phyloP scores from a whole-genome alignment of 2,888 invertebrate species.

The Ceriagrion tenellum region DNA sequence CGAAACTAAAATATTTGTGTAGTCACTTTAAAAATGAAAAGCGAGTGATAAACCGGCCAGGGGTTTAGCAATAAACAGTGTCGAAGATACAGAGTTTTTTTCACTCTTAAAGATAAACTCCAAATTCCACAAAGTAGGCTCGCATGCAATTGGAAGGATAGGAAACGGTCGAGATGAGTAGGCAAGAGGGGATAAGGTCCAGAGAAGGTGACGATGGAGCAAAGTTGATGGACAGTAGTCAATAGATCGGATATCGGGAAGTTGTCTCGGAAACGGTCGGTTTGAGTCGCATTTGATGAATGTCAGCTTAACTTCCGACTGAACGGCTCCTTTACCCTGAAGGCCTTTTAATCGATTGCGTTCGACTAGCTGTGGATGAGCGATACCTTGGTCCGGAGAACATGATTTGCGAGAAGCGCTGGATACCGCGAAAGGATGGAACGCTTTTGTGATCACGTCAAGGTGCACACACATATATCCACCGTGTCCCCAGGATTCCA shows the following conservation, averaged over 20 bases:
- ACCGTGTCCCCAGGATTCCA: neutral
- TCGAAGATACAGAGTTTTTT: no score
- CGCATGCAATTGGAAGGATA: no score
- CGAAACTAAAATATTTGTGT: no score
- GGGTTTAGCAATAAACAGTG: no score
- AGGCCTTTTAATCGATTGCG: constrained; percentile 24
- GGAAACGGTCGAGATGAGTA: no score
- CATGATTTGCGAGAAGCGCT: constrained; percentile 26
- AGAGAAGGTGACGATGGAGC: neutral
- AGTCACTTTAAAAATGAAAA: no score
- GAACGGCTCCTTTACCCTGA: neutral
- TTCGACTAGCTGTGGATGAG: constrained; percentile 55
- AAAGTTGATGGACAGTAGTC: neutral
- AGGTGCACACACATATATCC: neutral
- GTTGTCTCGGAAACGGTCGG: constrained; percentile 20
- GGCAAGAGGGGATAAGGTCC: neutral
- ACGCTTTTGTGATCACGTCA: neutral
- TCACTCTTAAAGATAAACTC: no score
- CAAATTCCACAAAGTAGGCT: no score
- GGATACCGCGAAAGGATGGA: neutral
- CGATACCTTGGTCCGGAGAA: neutral
- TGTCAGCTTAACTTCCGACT: constrained; percentile 20
- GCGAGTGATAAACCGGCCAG: no score
- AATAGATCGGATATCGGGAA: neutral
- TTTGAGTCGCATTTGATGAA: constrained; percentile 42